Conservation (phyloP, 1,140 invertebrate species). For the Scaptodrosophila lebanonensis region DNA sequence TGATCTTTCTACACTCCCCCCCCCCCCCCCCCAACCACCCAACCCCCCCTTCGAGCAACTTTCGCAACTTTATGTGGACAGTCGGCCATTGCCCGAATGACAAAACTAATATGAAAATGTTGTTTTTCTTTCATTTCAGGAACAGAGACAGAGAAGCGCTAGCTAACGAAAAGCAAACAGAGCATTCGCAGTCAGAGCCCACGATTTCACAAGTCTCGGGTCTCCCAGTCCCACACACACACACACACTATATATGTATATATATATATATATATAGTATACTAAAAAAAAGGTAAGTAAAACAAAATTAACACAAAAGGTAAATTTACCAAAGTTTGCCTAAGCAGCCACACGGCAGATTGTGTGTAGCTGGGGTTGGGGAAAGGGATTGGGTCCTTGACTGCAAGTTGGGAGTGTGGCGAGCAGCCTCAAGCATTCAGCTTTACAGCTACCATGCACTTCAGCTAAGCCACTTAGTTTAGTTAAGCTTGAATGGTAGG, state of each 20-base stretch:
- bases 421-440: slow-evolving; percentile 25
- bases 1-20: no score
- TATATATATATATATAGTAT: no score
- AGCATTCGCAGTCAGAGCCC: background rate
- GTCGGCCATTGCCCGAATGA: no score
- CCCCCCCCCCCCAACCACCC: no score
- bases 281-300: slow-evolving; percentile 19
- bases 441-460: slow-evolving; percentile 46
- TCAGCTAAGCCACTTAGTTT: slow-evolving; percentile 55
- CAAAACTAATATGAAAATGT: no score
- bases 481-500: slow-evolving; percentile 17
- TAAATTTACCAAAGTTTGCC: slow-evolving; percentile 31
- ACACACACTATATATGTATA: no score
- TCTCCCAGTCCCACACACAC: no score
- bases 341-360: background rate
- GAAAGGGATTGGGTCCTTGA: background rate
- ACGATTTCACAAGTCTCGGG: no score
- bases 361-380: background rate
- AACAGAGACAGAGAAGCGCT: background rate
- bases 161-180: slow-evolving; percentile 25
- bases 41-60: no score
- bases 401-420: background rate
- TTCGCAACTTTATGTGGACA: no score
- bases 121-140: slow-evolving; percentile 1
- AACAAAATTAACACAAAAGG: slow-evolving; percentile 42